Conservation (phyloP, 2,797 vertebrate species). For the Tragopan temminckii region DNA sequence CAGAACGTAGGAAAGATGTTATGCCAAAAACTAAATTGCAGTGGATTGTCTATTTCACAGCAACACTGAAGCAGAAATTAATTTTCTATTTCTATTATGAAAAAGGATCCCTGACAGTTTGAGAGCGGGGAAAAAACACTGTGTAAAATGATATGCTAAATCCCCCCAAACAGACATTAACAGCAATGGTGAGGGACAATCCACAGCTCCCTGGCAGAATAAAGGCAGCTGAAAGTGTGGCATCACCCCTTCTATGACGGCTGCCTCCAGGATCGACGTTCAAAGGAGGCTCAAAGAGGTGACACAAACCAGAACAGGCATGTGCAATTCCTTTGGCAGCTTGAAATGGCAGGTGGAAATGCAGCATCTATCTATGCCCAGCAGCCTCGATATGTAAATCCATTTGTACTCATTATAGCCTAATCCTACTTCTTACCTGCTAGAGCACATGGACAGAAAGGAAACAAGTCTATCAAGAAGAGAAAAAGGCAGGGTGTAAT, state of each 20-base stretch:
- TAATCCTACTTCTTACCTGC: background rate
- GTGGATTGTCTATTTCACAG: slow-evolving; percentile 25
- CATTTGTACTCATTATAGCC: background rate
- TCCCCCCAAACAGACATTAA: background rate
- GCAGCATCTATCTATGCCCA: background rate
- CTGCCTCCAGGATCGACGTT: background rate
- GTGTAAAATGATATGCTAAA: background rate
- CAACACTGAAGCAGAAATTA: slow-evolving; percentile 38
- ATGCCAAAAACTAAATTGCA: background rate
- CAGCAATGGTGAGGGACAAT: background rate
- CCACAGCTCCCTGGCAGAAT: background rate
- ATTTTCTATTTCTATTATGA: slow-evolving; percentile 31
- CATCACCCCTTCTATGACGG: background rate
- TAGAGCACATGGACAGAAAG: background rate
- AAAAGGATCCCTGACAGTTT: slow-evolving; percentile 1
- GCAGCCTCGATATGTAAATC: slow-evolving; percentile 3
- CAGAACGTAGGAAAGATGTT: background rate
- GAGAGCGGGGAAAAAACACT: background rate
- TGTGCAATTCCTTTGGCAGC: background rate
- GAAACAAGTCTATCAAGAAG: slow-evolving; percentile 2
- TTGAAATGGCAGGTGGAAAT: slow-evolving; percentile 11
- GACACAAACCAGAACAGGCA: background rate
- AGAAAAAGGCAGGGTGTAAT: background rate
- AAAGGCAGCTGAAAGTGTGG: background rate
- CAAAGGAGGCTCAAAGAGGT: background rate